Conservation (phyloP, 2,113 vertebrate genomes). For the Balaeniceps rex region DNA sequence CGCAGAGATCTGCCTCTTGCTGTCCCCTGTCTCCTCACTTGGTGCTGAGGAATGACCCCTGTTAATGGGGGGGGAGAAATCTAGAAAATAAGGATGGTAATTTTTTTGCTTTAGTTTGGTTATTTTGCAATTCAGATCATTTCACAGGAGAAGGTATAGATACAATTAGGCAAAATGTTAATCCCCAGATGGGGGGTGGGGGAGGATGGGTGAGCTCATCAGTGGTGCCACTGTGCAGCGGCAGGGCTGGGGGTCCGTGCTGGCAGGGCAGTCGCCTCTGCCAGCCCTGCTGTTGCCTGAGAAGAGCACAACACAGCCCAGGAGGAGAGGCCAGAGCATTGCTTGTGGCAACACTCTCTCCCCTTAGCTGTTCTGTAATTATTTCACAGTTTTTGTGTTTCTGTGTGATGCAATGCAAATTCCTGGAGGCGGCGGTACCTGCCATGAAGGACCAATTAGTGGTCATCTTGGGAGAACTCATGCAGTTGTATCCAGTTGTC, state of each 20-base stretch:
- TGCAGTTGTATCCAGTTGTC: neutral
- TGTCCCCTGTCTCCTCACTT: neutral
- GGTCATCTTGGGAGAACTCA: conserved; percentile 46
- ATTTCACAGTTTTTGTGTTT: conserved; percentile 53
- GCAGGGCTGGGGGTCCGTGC: neutral
- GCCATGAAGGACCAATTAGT: conserved; percentile 39
- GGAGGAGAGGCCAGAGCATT: conserved; percentile 34
- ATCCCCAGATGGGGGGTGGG: neutral
- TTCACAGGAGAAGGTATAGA: neutral
- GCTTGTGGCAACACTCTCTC: conserved; percentile 14
- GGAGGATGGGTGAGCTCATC: neutral
- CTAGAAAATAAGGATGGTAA: neutral
- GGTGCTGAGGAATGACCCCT: neutral
- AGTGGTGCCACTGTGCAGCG: neutral
- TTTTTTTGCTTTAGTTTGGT: neutral
- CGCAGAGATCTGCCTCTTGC: neutral
- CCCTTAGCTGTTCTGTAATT: conserved; percentile 55
- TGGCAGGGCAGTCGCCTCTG: rapidly evolving
- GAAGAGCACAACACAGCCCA: neutral
- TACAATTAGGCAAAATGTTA: neutral
- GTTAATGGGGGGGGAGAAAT: neutral
- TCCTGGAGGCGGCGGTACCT: conserved; percentile 38
- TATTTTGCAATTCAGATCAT: conserved; percentile 14
- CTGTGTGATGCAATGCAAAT: conserved; percentile 57
- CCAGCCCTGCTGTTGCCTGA: neutral